Evolutionary conservation across 2,797 vertebrate species (phyloP), one percentile per base, ranked within the genome.

Genomic region (Pseudochaenichthys georgianus): DNA sequence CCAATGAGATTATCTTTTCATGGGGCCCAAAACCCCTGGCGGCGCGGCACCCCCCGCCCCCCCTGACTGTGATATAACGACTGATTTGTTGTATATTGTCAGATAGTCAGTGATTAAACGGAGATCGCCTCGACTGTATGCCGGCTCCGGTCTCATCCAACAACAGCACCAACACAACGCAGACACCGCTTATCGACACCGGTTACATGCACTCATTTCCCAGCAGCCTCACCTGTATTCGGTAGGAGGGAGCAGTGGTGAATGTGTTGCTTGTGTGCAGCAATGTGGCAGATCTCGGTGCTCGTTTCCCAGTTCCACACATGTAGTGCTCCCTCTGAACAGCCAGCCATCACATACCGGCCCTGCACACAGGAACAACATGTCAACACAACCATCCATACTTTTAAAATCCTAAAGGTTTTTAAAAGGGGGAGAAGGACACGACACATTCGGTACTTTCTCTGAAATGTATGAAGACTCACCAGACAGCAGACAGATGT

Each of bases 281-380:
- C 41, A 50, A 98, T 95, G 86, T 94, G 93, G 73, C 96, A 93
- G 81, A 96, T 86, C 74, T 97, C 95, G 17, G 91, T 62, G 0
- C 89, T 93, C 0, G 89, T 86, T 66, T 92, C 85, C 84, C 91
- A 94, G 77, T 94, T 93, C 97, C 97, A 98, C 13, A 96, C 94
- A 63, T 96, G 94, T 4, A 98, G 92, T 13, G 48, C 83, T 21
- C 97, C 97, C 13, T 96, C 95, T 6, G 94, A 86, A 54, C 91
- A 92, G 71, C 95, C 87, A 0, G 96, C 92, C 2, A 96, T 83
- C 54, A 96, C 90, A 3, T 94, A 93, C 11, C 84, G 90, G 1
- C 92, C 95, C 97, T 97, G 89, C 42, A 64, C 7, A 76, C 43
- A 70, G 3, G 50, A 50, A 16, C 11, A 45, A 5, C 13, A 9